Conservation (phyloP, 2,797 vertebrate genomes). For the Triplophysa bombifrons region DNA sequence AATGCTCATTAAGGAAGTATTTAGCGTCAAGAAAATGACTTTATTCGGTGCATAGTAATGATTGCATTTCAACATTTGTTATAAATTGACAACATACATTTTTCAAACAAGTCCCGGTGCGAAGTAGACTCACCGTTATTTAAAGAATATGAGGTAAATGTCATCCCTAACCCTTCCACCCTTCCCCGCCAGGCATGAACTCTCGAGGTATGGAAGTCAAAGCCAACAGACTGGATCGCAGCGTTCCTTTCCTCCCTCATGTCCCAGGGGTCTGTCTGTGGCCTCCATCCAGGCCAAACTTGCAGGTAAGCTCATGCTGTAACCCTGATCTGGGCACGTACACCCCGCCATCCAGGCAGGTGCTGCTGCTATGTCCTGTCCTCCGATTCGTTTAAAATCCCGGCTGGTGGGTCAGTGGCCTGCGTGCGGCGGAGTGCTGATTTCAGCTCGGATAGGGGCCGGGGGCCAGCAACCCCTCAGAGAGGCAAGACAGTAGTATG, state of each 20-base stretch:
- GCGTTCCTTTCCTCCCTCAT: slow-evolving; percentile 41
- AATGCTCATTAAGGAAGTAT: too few relatives aligned
- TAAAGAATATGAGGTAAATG: slow-evolving; percentile 20
- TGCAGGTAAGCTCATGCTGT: slow-evolving; percentile 42
- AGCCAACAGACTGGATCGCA: slow-evolving; percentile 51
- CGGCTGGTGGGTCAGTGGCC: slow-evolving; percentile 53
- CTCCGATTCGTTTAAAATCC: slow-evolving; percentile 47
- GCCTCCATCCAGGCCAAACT: slow-evolving; percentile 42
- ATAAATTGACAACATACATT: neutral
- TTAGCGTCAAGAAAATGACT: neutral
- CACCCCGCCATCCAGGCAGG: slow-evolving; percentile 56
- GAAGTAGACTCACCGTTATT: neutral
- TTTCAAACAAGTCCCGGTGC: neutral
- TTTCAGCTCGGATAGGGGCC: slow-evolving; percentile 37
- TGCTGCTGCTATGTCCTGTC: slow-evolving; percentile 42
- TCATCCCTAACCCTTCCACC: slow-evolving; percentile 42
- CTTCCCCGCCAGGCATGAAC: slow-evolving; percentile 37
- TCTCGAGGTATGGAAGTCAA: slow-evolving; percentile 38
- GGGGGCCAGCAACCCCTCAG: slow-evolving; percentile 41
- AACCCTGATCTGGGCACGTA: slow-evolving; percentile 35
- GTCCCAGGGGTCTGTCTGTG: slow-evolving; percentile 45
- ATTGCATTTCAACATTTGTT: neutral
- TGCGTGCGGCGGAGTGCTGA: slow-evolving; percentile 39
- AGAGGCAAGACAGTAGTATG: slow-evolving; percentile 24
- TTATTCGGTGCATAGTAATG: neutral